Percentiles rank a stretch among this genome's conserved stretches.
Evolutionary conservation across 2,888 invertebrate genomes (phyloP).

Genomic region (Perithous albicinctus): DNA sequence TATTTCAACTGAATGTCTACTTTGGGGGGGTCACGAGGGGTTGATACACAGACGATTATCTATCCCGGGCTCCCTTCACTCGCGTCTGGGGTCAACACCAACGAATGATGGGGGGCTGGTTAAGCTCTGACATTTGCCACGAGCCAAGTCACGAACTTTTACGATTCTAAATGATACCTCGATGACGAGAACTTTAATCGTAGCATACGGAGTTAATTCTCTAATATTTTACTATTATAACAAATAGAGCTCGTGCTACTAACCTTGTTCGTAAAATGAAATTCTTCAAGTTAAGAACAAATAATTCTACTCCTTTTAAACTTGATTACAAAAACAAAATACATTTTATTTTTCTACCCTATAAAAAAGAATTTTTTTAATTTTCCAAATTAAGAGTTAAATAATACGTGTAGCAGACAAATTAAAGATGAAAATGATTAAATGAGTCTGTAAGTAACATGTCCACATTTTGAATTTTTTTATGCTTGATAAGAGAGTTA

Average conservation of each 20-base stretch:
- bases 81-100: neutral
- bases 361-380: too few species aligned
- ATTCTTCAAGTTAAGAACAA: neutral
- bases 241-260: slow-evolving; percentile 7
- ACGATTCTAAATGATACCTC: slow-evolving; percentile 74
- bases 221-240: slow-evolving; percentile 14
- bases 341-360: too few species aligned
- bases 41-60: slow-evolving; percentile 47
- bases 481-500: too few species aligned
- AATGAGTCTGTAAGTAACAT: too few species aligned
- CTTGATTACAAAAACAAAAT: neutral
- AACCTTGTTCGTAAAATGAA: slow-evolving; percentile 1
- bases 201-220: slow-evolving; percentile 74
- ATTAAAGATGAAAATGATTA: too few species aligned
- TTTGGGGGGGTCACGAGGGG: slow-evolving; percentile 30
- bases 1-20: slow-evolving; percentile 16
- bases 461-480: too few species aligned
- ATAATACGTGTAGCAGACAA: too few species aligned
- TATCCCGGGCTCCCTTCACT: neutral
- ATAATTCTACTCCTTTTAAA: neutral
- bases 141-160: slow-evolving; percentile 56
- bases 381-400: too few species aligned
- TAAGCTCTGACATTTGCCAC: slow-evolving; percentile 56
- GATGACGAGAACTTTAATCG: slow-evolving; percentile 73
- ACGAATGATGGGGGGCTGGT: slow-evolving; percentile 22